Evolutionary conservation across 2,113 vertebrate genomes (phyloP).

Genomic region (Burhinus bistriatus): DNA sequence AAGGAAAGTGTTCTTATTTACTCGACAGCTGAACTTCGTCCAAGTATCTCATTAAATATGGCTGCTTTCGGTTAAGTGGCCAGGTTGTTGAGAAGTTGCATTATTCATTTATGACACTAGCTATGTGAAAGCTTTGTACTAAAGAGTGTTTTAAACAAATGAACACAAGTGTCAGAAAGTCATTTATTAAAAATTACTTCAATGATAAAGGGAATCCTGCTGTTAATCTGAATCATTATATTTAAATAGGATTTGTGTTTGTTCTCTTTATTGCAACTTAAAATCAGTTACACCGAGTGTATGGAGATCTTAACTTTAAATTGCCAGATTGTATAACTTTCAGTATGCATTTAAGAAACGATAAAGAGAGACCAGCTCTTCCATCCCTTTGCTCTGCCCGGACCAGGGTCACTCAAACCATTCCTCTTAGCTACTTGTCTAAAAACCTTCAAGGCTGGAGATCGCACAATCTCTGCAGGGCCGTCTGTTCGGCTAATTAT

Average conservation of each 20-base stretch:
- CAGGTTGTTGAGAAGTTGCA: not conserved
- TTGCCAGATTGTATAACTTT: not conserved
- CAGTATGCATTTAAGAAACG: not conserved
- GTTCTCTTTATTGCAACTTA: not conserved
- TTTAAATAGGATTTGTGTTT: not conserved
- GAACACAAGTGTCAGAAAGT: not conserved
- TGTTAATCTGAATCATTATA: not conserved
- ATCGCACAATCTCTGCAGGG: not conserved
- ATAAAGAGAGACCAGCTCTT: not conserved
- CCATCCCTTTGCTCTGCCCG: not conserved
- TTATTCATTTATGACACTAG: not conserved
- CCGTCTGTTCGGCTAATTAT: fast-evolving
- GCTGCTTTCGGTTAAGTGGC: not conserved
- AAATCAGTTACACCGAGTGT: not conserved
- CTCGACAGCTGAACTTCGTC: not conserved
- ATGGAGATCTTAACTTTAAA: not conserved
- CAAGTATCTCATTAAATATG: not conserved
- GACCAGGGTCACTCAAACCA: not conserved
- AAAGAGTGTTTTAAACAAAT: not conserved
- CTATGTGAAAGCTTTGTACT: not conserved
- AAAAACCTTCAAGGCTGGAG: not conserved
- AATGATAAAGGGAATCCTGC: not conserved
- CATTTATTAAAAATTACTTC: not conserved
- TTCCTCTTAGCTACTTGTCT: not conserved
- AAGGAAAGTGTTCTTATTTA: not conserved